Evolutionary conservation across 2,888 invertebrate species (phyloP), one percentile per base, ranked within the genome.

Genomic region (Apodemia duryi): DNA sequence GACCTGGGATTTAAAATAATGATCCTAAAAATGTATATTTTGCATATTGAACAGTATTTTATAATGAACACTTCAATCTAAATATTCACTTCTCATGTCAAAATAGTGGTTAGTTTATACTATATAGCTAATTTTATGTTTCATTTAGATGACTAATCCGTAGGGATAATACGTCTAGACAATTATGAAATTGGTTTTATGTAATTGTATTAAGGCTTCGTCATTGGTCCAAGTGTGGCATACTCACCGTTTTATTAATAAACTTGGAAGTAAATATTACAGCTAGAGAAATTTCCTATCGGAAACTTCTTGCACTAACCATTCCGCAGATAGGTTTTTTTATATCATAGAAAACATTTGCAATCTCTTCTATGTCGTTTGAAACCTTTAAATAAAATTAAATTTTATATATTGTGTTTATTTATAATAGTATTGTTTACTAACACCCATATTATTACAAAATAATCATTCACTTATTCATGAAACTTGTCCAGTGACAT

Each of bases 91-190:
- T 21, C 32, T 32, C 57, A 57, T 11, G 13, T 57, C 13, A 29
- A 29, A 29, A 57, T 57, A 32, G 32, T 32, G 57, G 11, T 57
- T 57, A 57, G 57, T 57, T 57, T 32, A 57, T n/a, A 57, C 29
- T 28, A 52, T 52, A 6, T 54, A 57, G 57, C 57, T 57, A 57
- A 57, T 57, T 13, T 57, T 32, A 29, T 28, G 13, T 57, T 57
- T 32, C 11, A 57, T 57, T 57, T 57, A 57, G 57, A 57, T 13
- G 32, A 57, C 29, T 57, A 57, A 57, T 57, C 29, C 57, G 13
- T 57, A 57, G 57, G 57, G 11, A 11, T 57, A 57, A 57, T 57
- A 57, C 7, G 29, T 32, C 57, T 32, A 57, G 29, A 57, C 57
- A 57, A 6, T 57, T 5, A 57, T 54, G 54, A 54, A 49, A 57